Percentiles rank a stretch among this genome's conserved stretches.
Conservation (phyloP, 2,797 vertebrate species). For the Nyctalus aviator region DNA sequence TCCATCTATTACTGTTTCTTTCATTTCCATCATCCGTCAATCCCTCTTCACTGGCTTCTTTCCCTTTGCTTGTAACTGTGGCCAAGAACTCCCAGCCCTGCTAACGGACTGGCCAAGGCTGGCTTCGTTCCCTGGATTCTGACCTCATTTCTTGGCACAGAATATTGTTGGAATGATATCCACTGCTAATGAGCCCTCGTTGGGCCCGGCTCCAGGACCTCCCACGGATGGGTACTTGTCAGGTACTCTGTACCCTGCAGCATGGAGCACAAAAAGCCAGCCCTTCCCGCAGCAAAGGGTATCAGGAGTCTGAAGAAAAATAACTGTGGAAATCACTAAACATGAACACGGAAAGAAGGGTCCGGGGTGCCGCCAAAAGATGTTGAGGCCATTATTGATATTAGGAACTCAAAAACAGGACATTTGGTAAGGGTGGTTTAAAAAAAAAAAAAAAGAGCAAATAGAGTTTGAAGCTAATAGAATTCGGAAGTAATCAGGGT, state of each 20-base stretch:
- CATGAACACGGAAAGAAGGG: not conserved
- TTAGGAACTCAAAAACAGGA: not conserved
- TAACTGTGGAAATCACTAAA: not conserved
- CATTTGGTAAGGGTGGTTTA: not conserved
- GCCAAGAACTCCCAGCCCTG: constrained; percentile 61
- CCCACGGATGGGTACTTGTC: not conserved
- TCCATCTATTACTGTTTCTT: not conserved
- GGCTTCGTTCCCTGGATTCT: constrained; percentile 70
- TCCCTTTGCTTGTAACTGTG: not conserved
- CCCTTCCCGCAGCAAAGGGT: not conserved
- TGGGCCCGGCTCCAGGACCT: constrained; percentile 67
- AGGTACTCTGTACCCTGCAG: not conserved
- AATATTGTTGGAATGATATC: constrained; percentile 17
- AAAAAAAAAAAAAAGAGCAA: not conserved
- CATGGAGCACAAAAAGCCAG: not conserved
- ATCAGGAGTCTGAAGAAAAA: not conserved
- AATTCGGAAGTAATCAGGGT: not conserved
- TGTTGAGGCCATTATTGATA: not conserved
- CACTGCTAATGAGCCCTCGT: constrained; percentile 54
- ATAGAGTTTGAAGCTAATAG: not conserved
- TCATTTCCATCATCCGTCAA: not conserved
- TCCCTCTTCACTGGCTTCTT: not conserved
- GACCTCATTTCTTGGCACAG: constrained; percentile 64
- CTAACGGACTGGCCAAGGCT: constrained; percentile 30
- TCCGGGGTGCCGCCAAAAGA: not conserved